These are phyloP conservation scores for Recurvirostra avosetta DNA, from an alignment of 2,113 vertebrate species.

Conservation along the genomic window DNA sequence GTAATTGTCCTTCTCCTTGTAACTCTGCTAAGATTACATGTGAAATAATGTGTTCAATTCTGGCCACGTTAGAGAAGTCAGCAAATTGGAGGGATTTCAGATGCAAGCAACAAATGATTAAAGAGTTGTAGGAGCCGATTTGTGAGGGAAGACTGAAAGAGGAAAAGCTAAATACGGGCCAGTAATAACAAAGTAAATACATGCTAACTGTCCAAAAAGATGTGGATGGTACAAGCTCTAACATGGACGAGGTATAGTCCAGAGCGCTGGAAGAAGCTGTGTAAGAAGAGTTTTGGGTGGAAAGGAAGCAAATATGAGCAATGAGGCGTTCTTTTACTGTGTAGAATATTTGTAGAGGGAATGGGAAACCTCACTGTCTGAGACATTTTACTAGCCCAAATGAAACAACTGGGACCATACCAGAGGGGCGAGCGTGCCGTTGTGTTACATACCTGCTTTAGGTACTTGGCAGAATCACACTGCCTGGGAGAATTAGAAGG, in stretches of 20 bases:
- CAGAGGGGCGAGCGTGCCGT: neutral
- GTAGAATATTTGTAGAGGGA: neutral
- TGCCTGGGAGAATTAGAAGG: neutral
- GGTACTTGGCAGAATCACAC: neutral
- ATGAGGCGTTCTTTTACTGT: neutral
- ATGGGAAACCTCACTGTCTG: neutral
- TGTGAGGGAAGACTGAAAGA: neutral
- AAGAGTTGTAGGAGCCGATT: conserved; percentile 16
- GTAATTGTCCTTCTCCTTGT: conserved; percentile 5
- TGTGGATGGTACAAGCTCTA: neutral
- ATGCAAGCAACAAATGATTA: neutral
- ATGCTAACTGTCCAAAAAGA: neutral
- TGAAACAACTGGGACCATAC: neutral
- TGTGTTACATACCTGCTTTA: neutral
- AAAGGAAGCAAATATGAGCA: neutral
- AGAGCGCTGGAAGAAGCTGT: neutral
- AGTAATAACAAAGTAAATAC: neutral
- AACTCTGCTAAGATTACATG: neutral
- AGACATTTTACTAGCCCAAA: neutral
- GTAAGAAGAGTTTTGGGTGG: neutral
- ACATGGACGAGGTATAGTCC: neutral
- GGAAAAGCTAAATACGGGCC: neutral
- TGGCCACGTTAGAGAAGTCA: neutral
- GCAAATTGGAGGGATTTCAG: conserved; percentile 27
- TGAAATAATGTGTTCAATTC: conserved; percentile 26